A percentile compares a stretch with the other conserved stretches of the same genome.
phyloP scores from a whole-genome alignment of 2,113 vertebrate species.

The Terrapene triunguis region DNA sequence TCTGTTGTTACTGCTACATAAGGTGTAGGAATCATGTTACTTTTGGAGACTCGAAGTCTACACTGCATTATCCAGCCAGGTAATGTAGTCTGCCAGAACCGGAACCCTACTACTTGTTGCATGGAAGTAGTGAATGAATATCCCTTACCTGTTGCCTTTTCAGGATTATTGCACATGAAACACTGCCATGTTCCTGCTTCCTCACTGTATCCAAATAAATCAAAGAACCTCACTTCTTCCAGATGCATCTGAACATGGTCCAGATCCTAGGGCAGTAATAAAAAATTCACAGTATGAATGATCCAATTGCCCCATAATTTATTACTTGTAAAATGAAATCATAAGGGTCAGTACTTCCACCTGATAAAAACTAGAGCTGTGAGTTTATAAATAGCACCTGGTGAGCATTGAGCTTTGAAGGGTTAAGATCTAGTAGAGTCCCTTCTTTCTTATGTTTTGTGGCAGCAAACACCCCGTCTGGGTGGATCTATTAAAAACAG shows the following conservation, averaged over 20 bases:
- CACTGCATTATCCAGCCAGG: fast-evolving
- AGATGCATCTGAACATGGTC: slow-evolving; percentile 90
- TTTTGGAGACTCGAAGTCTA: background rate
- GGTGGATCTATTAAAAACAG: background rate
- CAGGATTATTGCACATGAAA: slow-evolving; percentile 99
- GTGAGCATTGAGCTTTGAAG: background rate
- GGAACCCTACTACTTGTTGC: background rate
- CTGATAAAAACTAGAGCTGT: background rate
- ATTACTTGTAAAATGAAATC: background rate
- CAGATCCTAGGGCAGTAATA: slow-evolving; percentile 85
- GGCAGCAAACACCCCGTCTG: fast-evolving
- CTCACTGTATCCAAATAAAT: slow-evolving; percentile 94
- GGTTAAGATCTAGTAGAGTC: fast-evolving
- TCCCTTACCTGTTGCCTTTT: slow-evolving; percentile 90
- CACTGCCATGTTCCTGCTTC: slow-evolving; percentile 91
- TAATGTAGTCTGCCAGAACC: background rate
- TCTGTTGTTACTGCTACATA: fast-evolving
- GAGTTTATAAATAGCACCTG: background rate
- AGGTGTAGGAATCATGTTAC: background rate
- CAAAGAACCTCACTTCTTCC: slow-evolving; percentile 97
- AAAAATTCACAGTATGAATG: background rate
- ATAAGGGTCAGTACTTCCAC: background rate
- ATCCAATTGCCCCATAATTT: background rate
- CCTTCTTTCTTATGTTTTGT: fast-evolving
- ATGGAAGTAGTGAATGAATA: background rate